Evolutionary conservation across 2,113 vertebrate genomes (phyloP).

Genomic region (Gulo gulo): DNA sequence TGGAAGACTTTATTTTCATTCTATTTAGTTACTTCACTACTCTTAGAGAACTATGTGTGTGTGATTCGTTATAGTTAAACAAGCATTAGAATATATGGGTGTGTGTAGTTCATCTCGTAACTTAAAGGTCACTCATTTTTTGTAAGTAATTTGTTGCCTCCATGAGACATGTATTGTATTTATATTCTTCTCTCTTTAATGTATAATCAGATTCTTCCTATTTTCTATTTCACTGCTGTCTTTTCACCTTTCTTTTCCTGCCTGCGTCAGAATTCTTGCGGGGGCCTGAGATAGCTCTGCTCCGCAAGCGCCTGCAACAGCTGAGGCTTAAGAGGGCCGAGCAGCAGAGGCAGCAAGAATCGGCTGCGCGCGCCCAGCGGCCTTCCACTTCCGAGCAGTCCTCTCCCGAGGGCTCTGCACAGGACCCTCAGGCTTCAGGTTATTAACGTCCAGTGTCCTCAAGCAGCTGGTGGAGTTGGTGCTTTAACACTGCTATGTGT

Average conservation of each 20-base stretch:
- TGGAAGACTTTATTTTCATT: slow-evolving; percentile 1
- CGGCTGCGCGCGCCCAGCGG: slow-evolving; percentile 79
- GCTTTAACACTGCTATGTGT: slow-evolving; percentile 79
- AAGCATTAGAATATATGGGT: neutral
- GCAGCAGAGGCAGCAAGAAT: slow-evolving; percentile 92
- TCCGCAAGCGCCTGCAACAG: slow-evolving; percentile 96
- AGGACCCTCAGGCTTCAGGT: slow-evolving; percentile 89
- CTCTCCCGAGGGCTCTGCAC: slow-evolving; percentile 83
- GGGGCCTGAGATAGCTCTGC: slow-evolving; percentile 96
- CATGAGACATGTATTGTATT: slow-evolving; percentile 33
- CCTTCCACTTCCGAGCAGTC: slow-evolving; percentile 83
- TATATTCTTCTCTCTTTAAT: slow-evolving; percentile 52
- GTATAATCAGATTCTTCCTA: slow-evolving; percentile 45
- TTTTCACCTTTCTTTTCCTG: slow-evolving; percentile 68
- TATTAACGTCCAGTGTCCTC: slow-evolving; percentile 80
- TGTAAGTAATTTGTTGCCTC: slow-evolving; percentile 20
- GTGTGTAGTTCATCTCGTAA: neutral
- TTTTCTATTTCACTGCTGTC: slow-evolving; percentile 65
- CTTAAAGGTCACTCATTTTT: slow-evolving; percentile 18
- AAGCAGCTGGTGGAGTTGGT: slow-evolving; percentile 74
- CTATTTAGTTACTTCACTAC: slow-evolving; percentile 39
- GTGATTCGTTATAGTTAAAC: neutral
- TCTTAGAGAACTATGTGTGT: neutral
- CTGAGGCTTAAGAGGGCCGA: slow-evolving; percentile 94
- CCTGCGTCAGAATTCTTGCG: slow-evolving; percentile 89